Conservation (phyloP, 2,113 vertebrate genomes). For the Gambusia holbrooki region DNA sequence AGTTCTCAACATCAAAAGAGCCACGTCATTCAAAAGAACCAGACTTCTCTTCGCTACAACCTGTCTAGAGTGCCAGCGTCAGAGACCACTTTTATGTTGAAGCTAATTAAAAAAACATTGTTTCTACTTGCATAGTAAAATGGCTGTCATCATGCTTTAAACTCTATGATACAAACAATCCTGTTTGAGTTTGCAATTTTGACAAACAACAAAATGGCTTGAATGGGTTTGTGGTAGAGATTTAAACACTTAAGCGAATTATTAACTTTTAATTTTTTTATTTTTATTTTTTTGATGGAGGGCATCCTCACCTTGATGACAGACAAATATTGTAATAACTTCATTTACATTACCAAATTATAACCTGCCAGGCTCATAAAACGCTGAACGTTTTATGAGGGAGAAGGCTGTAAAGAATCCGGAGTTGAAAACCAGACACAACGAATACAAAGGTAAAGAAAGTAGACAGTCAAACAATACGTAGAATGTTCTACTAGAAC, state of each 20-base stretch:
- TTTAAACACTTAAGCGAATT: background rate
- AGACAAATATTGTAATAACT: background rate
- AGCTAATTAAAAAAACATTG: background rate
- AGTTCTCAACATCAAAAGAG: too few species aligned
- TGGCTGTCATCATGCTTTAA: background rate
- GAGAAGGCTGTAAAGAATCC: too few species aligned
- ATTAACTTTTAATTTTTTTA: too few species aligned
- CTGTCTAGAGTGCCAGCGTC: too few species aligned
- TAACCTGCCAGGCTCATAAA: background rate
- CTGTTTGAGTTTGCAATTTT: too few species aligned
- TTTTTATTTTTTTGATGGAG: too few species aligned
- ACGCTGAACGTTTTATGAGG: background rate
- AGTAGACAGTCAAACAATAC: background rate
- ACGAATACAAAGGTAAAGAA: background rate
- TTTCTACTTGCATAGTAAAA: background rate
- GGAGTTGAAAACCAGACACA: background rate
- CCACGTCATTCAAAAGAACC: too few species aligned
- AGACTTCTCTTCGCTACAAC: too few species aligned
- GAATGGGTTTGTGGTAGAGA: background rate
- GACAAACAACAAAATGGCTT: too few species aligned
- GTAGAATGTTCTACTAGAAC: background rate
- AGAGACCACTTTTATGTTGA: too few species aligned
- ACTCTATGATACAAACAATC: background rate
- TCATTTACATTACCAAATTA: background rate
- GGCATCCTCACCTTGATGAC: background rate